A percentile compares a stretch with the other conserved stretches of the same genome.
Evolutionary conservation across 2,797 vertebrate species (phyloP).

Genomic region (Sebastes hopkinsi): DNA sequence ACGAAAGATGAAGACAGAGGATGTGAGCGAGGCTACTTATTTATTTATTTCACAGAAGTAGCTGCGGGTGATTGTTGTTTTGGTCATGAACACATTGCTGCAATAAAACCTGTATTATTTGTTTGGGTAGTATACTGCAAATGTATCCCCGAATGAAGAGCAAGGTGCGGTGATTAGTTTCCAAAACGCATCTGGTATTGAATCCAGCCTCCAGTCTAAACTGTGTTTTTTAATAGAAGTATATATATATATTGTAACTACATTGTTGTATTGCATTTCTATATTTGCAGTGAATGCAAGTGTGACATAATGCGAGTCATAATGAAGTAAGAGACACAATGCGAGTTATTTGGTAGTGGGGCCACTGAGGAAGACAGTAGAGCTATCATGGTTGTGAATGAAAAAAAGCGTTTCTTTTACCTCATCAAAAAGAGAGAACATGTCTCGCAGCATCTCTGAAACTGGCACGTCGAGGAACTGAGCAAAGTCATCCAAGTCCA

Average conservation of each 20-base stretch:
- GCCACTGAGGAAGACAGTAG: not conserved
- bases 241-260: not conserved
- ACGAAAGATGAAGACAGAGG: conserved; percentile 1
- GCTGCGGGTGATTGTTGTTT: not conserved
- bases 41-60: conserved; percentile 9
- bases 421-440: conserved; percentile 96
- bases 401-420: conserved; percentile 68
- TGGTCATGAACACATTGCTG: not conserved
- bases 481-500: conserved; percentile 86
- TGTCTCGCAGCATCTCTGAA: conserved; percentile 86
- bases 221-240: not conserved
- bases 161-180: not conserved
- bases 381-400: not conserved
- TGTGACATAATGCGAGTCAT: not conserved
- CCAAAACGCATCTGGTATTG: not conserved
- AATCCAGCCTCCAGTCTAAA: not conserved
- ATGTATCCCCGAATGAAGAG: not conserved
- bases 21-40: not conserved
- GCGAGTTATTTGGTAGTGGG: not conserved
- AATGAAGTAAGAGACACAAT: not conserved
- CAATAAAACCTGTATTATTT: conserved; percentile 12
- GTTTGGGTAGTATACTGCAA: not conserved
- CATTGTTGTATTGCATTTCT: not conserved
- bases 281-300: not conserved
- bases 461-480: conserved; percentile 87